phyloP scores from a whole-genome alignment of 1,140 invertebrate genomes.

The Diprion similis region DNA sequence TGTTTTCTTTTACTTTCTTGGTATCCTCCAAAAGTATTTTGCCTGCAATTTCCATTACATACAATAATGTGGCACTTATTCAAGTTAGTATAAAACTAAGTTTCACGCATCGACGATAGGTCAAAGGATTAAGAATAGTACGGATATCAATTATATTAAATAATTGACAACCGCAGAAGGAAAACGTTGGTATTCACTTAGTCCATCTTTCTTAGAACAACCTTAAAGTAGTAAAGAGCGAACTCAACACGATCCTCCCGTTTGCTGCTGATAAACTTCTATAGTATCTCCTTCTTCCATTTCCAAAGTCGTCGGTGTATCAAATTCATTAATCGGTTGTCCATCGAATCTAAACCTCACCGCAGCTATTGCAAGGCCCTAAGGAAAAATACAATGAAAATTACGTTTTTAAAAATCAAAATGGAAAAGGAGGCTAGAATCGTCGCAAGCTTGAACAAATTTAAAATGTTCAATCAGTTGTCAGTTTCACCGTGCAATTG shows the following conservation, averaged over 20 bases:
- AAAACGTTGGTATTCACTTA: neutral
- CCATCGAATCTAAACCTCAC: slow-evolving; percentile 94
- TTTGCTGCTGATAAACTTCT: slow-evolving; percentile 95
- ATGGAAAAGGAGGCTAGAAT: no score
- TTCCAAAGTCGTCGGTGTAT: slow-evolving; percentile 87
- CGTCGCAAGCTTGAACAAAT: no score
- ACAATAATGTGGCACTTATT: no score
- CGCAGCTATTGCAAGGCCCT: slow-evolving; percentile 85
- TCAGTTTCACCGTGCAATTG: neutral
- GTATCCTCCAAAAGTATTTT: no score
- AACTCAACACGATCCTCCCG: slow-evolving; percentile 69
- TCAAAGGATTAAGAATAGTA: no score
- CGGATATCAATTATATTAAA: no score
- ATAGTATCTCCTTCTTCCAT: slow-evolving; percentile 97
- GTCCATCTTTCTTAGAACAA: neutral
- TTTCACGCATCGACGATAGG: no score
- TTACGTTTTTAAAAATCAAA: neutral
- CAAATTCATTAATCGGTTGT: slow-evolving; percentile 92
- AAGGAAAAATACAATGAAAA: slow-evolving; percentile 44
- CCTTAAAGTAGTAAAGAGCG: slow-evolving; percentile 17
- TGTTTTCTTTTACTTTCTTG: no score
- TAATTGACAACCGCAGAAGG: neutral
- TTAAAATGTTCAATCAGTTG: neutral
- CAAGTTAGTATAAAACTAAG: no score
- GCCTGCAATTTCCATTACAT: no score